Base-by-base conservation (phyloP, 2,888 invertebrate species). In the Gisinianus flammeolus region DNA sequence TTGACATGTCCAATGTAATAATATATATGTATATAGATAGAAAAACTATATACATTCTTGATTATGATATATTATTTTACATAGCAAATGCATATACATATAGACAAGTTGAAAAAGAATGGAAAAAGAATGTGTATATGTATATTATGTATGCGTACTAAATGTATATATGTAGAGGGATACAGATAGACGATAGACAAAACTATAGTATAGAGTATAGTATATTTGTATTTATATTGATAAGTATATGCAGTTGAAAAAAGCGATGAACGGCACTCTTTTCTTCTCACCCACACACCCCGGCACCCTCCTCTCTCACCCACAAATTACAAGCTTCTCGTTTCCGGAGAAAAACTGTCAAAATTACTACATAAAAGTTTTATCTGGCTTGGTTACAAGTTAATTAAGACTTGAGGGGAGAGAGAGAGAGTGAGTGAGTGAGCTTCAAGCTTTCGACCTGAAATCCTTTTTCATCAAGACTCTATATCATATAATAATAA, bases 331-430 rank as follows among this genome's bases (percentile, higher is more conserved):
- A 77, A 74, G 66, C 75, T 62, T 77, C 72, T 73, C 80, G 79
- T 79, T 80, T 80, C 80, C 79, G 80, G 80, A 76, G 77, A 80
- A 54, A 74, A 80, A 79, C 80, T 79, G 78, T 80, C 80, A 80
- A 78, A 80, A 79, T 77, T 80, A 80, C 80, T 76, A 70, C 80
- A 69, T 66, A 78, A 72, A 73, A 68, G 72, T 74, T 75, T 73
- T 78, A 68, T 77, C 70, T 58, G n/a, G 52, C 64, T 58, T 56
- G 54, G 66, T 76, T 78, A 80, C 78, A 80, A 76, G 76, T 80
- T 76, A 78, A 80, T 80, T 80, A 78, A 78, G 74, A 44, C 67
- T 19, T 64, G 66, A 66, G 54, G 12, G 19, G n/a, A 31, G 19
- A 31, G 6, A 26, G 16, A 26, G 30, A 16, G 3, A 54, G 16